Conservation (phyloP, 2,113 vertebrate genomes). For the Eolophus roseicapilla region DNA sequence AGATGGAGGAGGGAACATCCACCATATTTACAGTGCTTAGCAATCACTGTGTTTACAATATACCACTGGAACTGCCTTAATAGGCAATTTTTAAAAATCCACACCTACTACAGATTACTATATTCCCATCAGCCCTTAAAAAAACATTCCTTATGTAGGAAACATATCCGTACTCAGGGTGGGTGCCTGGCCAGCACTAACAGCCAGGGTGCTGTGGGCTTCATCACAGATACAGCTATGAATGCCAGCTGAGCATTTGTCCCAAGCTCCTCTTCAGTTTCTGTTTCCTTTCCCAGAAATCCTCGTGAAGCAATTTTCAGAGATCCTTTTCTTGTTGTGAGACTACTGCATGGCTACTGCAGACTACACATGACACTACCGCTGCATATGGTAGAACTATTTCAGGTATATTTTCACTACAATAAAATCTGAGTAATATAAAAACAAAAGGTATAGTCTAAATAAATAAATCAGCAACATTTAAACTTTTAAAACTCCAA, state of each 20-base stretch:
- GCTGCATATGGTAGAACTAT: neutral
- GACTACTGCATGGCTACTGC: too few species aligned
- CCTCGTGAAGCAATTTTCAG: neutral
- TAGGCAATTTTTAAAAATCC: neutral
- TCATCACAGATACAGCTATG: neutral
- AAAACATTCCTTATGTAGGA: neutral
- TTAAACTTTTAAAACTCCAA: neutral
- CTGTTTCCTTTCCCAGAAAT: neutral
- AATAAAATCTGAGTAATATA: neutral
- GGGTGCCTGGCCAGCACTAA: neutral
- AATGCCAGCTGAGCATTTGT: neutral
- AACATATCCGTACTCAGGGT: accelerated
- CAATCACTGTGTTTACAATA: neutral
- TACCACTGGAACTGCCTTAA: too few species aligned
- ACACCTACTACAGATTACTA: neutral
- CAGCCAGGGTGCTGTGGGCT: neutral
- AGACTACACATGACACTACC: neutral
- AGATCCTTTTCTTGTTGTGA: neutral
- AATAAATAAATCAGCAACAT: neutral
- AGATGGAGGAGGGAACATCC: neutral
- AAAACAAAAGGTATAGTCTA: neutral
- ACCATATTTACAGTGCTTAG: neutral
- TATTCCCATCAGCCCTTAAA: neutral
- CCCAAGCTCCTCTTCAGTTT: neutral
- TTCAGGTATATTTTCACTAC: neutral